These are phyloP conservation scores for Sitta carolinensis DNA, from an alignment of 2,797 vertebrate species.

Conservation along the genomic window DNA sequence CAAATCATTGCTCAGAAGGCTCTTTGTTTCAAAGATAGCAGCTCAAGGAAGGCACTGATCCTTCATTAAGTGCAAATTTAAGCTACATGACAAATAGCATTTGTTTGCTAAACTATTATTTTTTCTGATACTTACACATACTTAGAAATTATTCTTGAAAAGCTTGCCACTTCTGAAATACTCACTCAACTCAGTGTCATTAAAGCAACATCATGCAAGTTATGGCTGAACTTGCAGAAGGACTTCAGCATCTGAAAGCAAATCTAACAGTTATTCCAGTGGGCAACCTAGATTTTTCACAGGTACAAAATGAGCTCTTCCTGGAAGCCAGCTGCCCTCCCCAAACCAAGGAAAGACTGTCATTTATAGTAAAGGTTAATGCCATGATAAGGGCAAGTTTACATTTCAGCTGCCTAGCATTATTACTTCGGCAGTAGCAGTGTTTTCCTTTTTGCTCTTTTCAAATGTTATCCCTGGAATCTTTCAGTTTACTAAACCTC, in stretches of 20 bases:
- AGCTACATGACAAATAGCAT: neutral
- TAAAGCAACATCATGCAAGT: neutral
- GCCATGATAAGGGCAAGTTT: neutral
- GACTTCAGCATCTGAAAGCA: neutral
- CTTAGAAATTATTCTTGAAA: neutral
- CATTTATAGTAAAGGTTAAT: constrained; percentile 40
- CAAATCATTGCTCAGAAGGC: neutral
- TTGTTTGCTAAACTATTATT: neutral
- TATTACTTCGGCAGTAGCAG: neutral
- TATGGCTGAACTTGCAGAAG: neutral
- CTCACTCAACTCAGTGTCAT: neutral
- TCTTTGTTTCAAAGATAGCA: neutral
- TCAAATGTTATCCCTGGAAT: neutral
- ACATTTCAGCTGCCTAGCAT: neutral
- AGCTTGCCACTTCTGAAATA: neutral
- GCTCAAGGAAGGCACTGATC: neutral
- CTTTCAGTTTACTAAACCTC: neutral
- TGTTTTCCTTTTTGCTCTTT: constrained; percentile 20
- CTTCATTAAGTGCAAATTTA: neutral
- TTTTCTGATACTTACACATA: neutral
- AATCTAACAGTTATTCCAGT: neutral
- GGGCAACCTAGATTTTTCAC: neutral
- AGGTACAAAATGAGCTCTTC: neutral
- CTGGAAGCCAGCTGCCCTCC: neutral
- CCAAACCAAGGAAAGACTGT: neutral